A percentile compares a stretch with the other conserved stretches of the same genome.
phyloP scores from a whole-genome alignment of 2,797 vertebrate species.

The Gallinago nigripennis region DNA sequence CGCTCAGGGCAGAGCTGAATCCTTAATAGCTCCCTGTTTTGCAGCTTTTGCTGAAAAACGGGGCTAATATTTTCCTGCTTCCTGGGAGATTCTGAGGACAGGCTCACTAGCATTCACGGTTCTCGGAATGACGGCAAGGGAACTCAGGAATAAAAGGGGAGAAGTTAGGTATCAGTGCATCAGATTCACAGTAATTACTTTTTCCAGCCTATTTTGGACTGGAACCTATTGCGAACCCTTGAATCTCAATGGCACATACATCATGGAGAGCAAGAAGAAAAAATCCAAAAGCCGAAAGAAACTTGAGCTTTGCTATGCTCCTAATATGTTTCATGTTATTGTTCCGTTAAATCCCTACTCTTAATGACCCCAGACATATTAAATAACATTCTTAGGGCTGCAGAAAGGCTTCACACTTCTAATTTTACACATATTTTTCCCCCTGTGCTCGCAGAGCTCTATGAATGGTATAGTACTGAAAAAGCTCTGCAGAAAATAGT shows the following conservation, averaged over 20 bases:
- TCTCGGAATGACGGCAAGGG: background rate
- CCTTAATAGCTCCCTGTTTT: constrained; percentile 29
- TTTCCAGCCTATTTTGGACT: background rate
- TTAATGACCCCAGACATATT: constrained; percentile 61
- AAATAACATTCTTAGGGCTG: constrained; percentile 37
- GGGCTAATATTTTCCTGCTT: constrained; percentile 15
- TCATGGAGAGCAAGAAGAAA: background rate
- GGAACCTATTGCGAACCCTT: background rate
- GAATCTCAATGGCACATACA: background rate
- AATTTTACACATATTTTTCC: constrained; percentile 14
- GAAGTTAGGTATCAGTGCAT: background rate
- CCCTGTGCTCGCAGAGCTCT: background rate
- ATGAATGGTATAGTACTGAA: background rate
- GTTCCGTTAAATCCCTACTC: constrained; percentile 42
- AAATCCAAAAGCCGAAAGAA: constrained; percentile 1
- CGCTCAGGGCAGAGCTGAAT: constrained; percentile 26
- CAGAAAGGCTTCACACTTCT: constrained; percentile 28
- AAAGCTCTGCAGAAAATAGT: background rate
- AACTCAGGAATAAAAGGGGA: background rate
- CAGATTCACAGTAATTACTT: background rate
- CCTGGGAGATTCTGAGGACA: constrained; percentile 42
- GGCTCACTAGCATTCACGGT: background rate
- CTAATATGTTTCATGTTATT: constrained; percentile 55
- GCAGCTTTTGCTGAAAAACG: constrained; percentile 20
- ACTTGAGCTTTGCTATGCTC: constrained; percentile 44